A percentile compares a stretch with the other conserved stretches of the same genome.
phyloP scores from a whole-genome alignment of 2,113 vertebrate species.

The Emberiza fucata region DNA sequence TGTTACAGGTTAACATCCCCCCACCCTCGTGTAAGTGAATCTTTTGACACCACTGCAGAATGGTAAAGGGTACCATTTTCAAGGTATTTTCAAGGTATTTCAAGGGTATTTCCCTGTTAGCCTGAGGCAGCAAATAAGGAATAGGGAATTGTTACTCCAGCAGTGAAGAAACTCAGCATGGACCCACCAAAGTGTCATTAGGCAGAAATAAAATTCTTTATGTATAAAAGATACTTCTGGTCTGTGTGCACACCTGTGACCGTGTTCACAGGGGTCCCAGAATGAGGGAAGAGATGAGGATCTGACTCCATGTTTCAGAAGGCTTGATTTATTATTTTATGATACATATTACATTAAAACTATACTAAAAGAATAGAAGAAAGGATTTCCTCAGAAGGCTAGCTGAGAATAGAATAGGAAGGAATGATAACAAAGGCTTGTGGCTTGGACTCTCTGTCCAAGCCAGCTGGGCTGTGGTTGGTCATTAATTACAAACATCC shows the following conservation, averaged over 20 bases:
- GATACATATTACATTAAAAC: too few relatives aligned
- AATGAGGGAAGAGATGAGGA: too few relatives aligned
- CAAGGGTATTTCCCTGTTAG: not conserved
- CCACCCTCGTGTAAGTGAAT: not conserved
- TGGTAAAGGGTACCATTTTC: not conserved
- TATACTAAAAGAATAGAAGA: too few relatives aligned
- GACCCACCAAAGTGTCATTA: not conserved
- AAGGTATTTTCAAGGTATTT: not conserved
- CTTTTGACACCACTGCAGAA: not conserved
- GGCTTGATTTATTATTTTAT: too few relatives aligned
- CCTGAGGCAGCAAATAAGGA: not conserved
- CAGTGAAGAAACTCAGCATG: not conserved
- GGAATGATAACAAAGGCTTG: too few relatives aligned
- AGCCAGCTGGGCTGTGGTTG: too few relatives aligned
- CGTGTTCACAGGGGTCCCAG: too few relatives aligned
- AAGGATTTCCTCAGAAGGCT: too few relatives aligned
- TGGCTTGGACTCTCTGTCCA: too few relatives aligned
- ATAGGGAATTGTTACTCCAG: not conserved
- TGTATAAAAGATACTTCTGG: not conserved
- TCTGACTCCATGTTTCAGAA: too few relatives aligned
- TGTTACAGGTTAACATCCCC: not conserved
- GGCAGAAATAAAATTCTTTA: not conserved
- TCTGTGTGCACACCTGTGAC: not conserved
- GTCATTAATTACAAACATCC: too few relatives aligned
- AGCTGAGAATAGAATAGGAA: too few relatives aligned